Base-by-base conservation (phyloP, 2,888 invertebrate species). In the Melanostoma mellinum region DNA sequence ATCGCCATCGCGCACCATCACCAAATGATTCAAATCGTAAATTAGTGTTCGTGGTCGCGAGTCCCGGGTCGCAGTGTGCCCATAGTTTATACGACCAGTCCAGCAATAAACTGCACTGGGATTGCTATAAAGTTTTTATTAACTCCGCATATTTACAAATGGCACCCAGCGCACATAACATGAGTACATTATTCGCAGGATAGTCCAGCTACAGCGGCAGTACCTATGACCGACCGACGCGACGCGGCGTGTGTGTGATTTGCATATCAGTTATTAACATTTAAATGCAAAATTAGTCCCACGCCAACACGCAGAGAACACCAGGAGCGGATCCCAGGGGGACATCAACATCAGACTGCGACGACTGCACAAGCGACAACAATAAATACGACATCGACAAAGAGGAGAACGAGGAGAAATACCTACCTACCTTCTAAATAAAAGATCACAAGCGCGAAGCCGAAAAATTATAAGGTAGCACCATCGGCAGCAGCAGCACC, bases 221-320 rank as follows among this genome's bases (percentile, higher is more conserved):
- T 20, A 20, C 20, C n/a, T n/a, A n/a, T n/a, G 20, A 20, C 20
- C 20, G 20, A 20, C 20, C 20, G 20, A 20, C 20, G 20, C 20
- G 20, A 20, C 20, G 20, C 20, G 9, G 32, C 48, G 48, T 38
- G 50, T 50, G 75, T 85, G 72, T 80, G 80, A 85, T 85, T 85
- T 85, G 85, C 85, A 85, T 85, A 85, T 85, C 85, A 80, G 79
- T 85, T 85, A 85, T 85, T 85, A 85, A 80, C 76, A 85, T 85
- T 85, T 80, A 85, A 80, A 80, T 80, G 85, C 80, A 80, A 85
- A 85, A 85, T 85, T 80, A 85, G 85, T 80, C 85, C 75, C 80
- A 85, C 80, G 80, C 79, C 80, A 72, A 69, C 60, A 55, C 61
- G 44, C 48, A 60, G 65, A 73, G 61, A 79, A 72, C 53, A 80